Base-by-base conservation (phyloP, 2,888 invertebrate genomes). In the Rhagonycha lutea region DNA sequence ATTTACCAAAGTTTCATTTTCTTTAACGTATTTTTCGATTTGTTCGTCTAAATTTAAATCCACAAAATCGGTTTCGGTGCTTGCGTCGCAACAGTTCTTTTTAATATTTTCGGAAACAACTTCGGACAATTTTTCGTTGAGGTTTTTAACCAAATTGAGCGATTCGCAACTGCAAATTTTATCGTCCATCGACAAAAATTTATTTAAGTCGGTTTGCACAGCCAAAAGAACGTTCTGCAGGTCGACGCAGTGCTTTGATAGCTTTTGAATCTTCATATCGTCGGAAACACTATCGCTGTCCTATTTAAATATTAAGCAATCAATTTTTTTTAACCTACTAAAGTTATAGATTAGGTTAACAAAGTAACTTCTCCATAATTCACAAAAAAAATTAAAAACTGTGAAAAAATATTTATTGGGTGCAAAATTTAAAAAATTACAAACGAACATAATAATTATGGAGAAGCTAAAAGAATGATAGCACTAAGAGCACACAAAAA, bases 141-240 rank as follows among this genome's bases (percentile, higher is more conserved):
- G 84, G 7, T 61, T 28, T 74, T 69, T 71, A 69, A 72, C 70
- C 12, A 70, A 71, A 14, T 32, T 68, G 26, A 26, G 60, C 8
- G 26, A 70, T 28, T 73, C 74, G 26, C 76, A 76, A 11, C 69
- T 75, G 61, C 79, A 78, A 62, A 62, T 32, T 14, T 75, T 77
- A 28, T 81, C 82, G 73, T 83, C 83, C 61, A 80, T 81, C 18
- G 80, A 82, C 14, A 84, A 82, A 79, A 85, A 82, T 77, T 81
- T 84, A 73, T 75, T 81, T 75, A 85, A 82, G 82, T 87, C 83
- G 81, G 80, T 78, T 78, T 84, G 83, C 29, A 85, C 81, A 14
- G 85, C 82, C 68, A 89, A 89, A 69, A 92, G 86, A 75, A 90
- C 88, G 70, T 86, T 87, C 84, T 91, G 91, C 68, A 91, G 83